Base-by-base conservation (phyloP, 1,140 invertebrate species). In the Pomacea maculata region DNA sequence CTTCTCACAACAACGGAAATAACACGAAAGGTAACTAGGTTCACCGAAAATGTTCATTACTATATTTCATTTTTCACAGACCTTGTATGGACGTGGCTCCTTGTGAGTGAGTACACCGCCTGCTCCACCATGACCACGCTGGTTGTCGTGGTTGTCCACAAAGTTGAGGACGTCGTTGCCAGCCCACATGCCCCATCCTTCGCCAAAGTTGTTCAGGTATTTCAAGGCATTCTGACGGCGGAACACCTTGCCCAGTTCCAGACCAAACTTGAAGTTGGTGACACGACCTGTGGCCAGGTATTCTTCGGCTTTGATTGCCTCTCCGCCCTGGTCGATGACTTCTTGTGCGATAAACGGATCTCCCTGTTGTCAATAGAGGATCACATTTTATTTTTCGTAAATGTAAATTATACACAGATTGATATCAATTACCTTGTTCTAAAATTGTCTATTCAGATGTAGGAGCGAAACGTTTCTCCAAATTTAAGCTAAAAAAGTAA, bases 271-370 rank as follows among this genome's bases (percentile, higher is more conserved):
- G 89, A 96, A 97, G 87, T 97, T 96, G 0, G 95, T 96, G 9
- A 96, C 95, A 14, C 93, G 91, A 11, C 88, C 88, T 4, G 95
- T 89, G 3, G 90, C 83, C 12, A 93, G 93, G 88, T 91, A 90
- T 65, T 91, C 88, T 0, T 82, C 65, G 21, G 93, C 92, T 17
- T 91, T 93, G 75, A 96, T 92, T 52, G 94, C 93, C 89, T 96
- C 95, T 19, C 93, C 92, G 29, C 95, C 95, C 79, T 91, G 86
- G 89, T 97, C 95, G 76, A 96, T 96, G 2, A 97, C 95, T 92
- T 97, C 96, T 88, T 96, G 95, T 87, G 92, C 95, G 78, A 96
- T 85, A 76, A 91, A 92, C 15, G 91, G 88, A 15, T 63, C 21
- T 73, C 64, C 15, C 81, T 82, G 21, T 75, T 34, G 12, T 80